These are phyloP conservation scores for Drosophila kikkawai DNA, from an alignment of 1,140 invertebrate genomes.

Conservation along the genomic window DNA sequence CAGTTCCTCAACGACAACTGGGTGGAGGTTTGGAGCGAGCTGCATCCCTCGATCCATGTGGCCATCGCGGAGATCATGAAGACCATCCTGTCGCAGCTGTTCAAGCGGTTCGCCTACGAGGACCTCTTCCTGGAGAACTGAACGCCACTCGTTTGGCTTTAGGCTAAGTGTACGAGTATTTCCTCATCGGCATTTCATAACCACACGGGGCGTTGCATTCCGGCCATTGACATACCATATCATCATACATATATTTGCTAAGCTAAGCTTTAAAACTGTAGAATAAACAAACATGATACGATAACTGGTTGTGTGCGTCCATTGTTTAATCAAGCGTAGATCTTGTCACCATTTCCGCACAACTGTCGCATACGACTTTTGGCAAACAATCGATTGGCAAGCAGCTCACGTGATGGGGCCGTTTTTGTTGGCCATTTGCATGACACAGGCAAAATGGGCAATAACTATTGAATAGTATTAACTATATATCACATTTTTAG, in stretches of 20 bases:
- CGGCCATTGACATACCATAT: constrained; percentile 41
- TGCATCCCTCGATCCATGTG: constrained; percentile 87
- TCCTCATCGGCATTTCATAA: constrained; percentile 34
- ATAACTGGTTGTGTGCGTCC: constrained; percentile 38
- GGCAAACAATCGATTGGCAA: constrained; percentile 37
- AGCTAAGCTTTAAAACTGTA: constrained; percentile 56
- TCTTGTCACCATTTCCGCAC: constrained; percentile 50
- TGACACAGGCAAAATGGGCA: constrained; percentile 25
- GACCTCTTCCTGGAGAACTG: constrained; percentile 74
- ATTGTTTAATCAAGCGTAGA: constrained; percentile 35
- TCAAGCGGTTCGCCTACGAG: constrained; percentile 80
- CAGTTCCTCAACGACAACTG: constrained; percentile 88
- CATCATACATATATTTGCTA: constrained; percentile 44
- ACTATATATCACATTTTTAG: background rate
- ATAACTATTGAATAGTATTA: constrained; percentile 1
- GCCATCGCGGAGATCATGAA: constrained; percentile 86
- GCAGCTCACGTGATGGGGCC: constrained; percentile 61
- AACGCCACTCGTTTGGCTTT: constrained; percentile 8
- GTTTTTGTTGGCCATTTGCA: constrained; percentile 49
- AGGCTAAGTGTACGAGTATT: constrained; percentile 76
- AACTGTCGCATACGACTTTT: constrained; percentile 49
- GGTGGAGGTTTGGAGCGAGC: constrained; percentile 86
- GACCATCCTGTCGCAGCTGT: constrained; percentile 84
- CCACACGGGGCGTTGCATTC: constrained; percentile 31
- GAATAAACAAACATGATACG: constrained; percentile 54